A percentile compares a stretch with the other conserved stretches of the same genome.
phyloP scores from a whole-genome alignment of 2,888 invertebrate genomes.

The Luffia ferchaultella region DNA sequence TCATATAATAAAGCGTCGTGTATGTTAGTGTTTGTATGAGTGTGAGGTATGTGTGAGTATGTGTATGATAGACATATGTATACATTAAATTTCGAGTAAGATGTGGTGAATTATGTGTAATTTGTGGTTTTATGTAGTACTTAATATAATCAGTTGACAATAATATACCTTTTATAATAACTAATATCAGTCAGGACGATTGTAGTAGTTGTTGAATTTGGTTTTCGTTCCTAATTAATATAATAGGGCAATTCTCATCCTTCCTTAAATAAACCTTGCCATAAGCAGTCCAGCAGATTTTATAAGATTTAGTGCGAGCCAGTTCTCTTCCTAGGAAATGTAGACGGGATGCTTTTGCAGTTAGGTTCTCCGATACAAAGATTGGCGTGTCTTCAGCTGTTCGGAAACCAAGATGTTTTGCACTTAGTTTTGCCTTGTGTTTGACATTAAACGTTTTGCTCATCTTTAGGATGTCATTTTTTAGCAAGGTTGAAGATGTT shows the following conservation, averaged over 20 bases:
- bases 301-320: background rate
- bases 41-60: background rate
- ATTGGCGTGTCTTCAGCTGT: background rate
- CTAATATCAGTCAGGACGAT: too few relatives aligned
- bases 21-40: background rate
- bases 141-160: too few relatives aligned
- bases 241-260: background rate
- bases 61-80: background rate
- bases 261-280: constrained; percentile 2
- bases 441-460: background rate
- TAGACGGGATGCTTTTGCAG: background rate
- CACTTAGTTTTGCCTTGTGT: background rate
- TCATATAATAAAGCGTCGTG: background rate
- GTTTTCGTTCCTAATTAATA: background rate
- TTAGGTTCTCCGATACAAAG: background rate
- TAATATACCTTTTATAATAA: too few relatives aligned
- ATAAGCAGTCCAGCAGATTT: too few relatives aligned
- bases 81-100: background rate
- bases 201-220: constrained; percentile 1
- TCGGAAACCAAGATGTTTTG: background rate
- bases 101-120: background rate
- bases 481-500: background rate
- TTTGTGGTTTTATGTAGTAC: too few relatives aligned
- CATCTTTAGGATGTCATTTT: background rate
- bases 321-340: too few relatives aligned